These are phyloP conservation scores for Agonopterix subpropinquella DNA, from an alignment of 2,888 invertebrate species.

Conservation along the genomic window DNA sequence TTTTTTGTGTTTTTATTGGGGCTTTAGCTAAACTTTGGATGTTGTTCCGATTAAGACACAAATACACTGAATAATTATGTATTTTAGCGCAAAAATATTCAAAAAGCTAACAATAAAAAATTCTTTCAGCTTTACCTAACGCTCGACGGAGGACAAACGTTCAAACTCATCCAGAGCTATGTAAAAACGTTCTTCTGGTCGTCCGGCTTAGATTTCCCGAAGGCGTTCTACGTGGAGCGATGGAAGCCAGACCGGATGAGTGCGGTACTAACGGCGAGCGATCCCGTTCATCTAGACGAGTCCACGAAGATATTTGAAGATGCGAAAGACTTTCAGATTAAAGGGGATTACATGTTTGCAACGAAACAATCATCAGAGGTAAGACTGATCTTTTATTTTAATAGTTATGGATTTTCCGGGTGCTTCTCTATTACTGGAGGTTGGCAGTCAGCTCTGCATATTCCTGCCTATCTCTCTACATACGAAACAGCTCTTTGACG, in stretches of 20 bases:
- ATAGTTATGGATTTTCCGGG: too few relatives aligned
- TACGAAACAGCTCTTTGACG: too few relatives aligned
- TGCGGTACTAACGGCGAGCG: conserved; percentile 81
- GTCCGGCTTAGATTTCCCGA: conserved; percentile 58
- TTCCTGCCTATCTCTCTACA: too few relatives aligned
- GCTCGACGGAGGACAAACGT: conserved; percentile 83
- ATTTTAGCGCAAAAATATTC: too few relatives aligned
- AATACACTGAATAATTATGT: too few relatives aligned
- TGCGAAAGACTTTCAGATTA: conserved; percentile 88
- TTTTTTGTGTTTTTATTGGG: too few relatives aligned
- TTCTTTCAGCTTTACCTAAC: conserved; percentile 83
- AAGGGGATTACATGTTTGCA: conserved; percentile 90
- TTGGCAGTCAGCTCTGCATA: too few relatives aligned
- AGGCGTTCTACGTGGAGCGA: conserved; percentile 81
- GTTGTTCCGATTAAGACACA: too few relatives aligned
- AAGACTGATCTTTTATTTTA: conserved; percentile 26
- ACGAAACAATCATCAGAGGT: conserved; percentile 80
- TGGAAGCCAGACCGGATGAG: conserved; percentile 78
- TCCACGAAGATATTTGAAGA: conserved; percentile 76
- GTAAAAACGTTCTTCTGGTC: conserved; percentile 89
- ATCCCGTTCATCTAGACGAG: conserved; percentile 66
- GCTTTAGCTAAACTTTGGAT: too few relatives aligned
- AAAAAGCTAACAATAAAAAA: too few relatives aligned
- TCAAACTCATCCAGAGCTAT: conserved; percentile 80
- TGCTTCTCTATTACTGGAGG: too few relatives aligned